Evolutionary conservation across 2,888 invertebrate species (phyloP), one percentile per base, ranked within the genome.

Genomic region (Drosophila cognata): DNA sequence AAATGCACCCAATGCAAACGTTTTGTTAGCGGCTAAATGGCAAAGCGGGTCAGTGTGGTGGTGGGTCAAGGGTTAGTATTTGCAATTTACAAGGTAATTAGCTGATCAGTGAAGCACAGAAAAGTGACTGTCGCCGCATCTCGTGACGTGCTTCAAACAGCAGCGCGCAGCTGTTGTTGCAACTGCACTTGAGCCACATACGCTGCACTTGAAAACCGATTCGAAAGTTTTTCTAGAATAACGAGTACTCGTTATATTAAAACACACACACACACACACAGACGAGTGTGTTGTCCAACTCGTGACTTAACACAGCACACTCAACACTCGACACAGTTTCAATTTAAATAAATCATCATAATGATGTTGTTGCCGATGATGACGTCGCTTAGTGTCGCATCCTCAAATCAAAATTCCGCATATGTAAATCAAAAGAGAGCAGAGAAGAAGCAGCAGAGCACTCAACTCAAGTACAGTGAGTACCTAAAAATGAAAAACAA

Each of bases 101-200:
- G 52, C 55, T 65, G 53, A 71, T 36, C 48, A 35, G 29, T n/a
- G 31, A 41, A 38, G 41, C 63, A 51, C 35, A 21, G 21, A 31
- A 57, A 77, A 74, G 74, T 71, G 78, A 77, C 69, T 79, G 78
- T 71, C n/a, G 36, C 29, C 41, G 56, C 78, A 71, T 74, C 66
- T 63, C 77, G 79, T 76, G 78, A 68, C 68, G 52, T 52, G 79
- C 53, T 57, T 36, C 63, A 64, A 51, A 53, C 61, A 35, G 52
- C 53, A 28, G 28, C 21, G 50, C 36, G 21, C 25, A 41, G 55
- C 43, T 10, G 46, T 25, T 13, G 62, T 51, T 51, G 70, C 72
- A 66, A 76, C 79, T 85, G 84, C 84, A 85, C 85, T 85, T 85
- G 85, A 86, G 73, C 88, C 84, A 85, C 82, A 85, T 85, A 80